Base-by-base conservation (phyloP, 2,888 invertebrate genomes). In the Neria commutata region DNA sequence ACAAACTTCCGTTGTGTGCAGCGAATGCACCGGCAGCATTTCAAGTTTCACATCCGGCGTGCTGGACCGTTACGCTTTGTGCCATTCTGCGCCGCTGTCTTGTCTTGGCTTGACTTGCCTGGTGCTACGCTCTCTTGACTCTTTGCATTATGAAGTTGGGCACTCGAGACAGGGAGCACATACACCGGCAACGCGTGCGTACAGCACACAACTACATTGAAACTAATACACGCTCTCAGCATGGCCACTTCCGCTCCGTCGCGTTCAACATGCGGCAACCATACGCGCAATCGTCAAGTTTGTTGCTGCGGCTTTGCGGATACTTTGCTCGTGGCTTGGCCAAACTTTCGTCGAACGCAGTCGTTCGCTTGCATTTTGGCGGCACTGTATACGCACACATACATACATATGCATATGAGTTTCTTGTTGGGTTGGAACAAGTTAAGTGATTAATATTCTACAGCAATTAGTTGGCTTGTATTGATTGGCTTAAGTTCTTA, bases 1-100 rank as follows among this genome's bases (percentile, higher is more conserved):
- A 63, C 65, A 68, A 68, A 72, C 72, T 70, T 70, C 72, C 70
- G 71, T 63, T 67, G 68, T 70, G 66, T 61, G 56, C 54, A 65
- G 70, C 68, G 69, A 69, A 65, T 71, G 69, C 62, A 61, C 64
- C 62, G 65, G 69, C 58, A 57, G 49, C 69, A 63, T 62, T 67
- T 69, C 33, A 63, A 65, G 55, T 59, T 60, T 64, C 51, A 61
- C 48, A 58, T 71, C 62, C 61, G 64, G 66, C 55, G 59, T 62
- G 58, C 46, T 5, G 40, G 56, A 58, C 65, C 71, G 65, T 54
- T 60, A 62, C 59, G 54, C 55, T 11, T 29, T 29, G 29, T 29
- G 6, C 29, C 11, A 29, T 29, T 29, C 29, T 29, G 29, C 11
- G 6, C 29, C 11, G 29, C 29, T 29, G 29, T 37, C 37, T n/a